A percentile compares a stretch with the other conserved stretches of the same genome.
phyloP scores from a whole-genome alignment of 2,113 vertebrate genomes.

The Addax nasomaculatus region DNA sequence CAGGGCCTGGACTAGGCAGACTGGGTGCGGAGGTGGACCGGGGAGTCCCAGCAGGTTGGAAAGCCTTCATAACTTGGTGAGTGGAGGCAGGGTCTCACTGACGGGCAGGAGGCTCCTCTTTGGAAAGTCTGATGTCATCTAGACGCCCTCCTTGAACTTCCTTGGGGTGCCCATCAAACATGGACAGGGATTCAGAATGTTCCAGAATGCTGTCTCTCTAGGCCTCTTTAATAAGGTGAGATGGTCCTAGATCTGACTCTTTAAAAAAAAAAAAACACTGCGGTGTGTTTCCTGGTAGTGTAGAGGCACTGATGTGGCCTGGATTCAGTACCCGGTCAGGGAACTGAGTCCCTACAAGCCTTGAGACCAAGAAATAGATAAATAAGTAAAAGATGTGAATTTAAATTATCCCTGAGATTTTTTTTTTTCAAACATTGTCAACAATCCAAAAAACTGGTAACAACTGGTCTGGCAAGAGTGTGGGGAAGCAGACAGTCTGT shows the following conservation, averaged over 20 bases:
- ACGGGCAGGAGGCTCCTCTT: background rate
- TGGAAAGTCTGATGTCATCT: background rate
- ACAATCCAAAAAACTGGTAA: background rate
- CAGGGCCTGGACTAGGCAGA: rapidly evolving
- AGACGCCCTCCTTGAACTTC: background rate
- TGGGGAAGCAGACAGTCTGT: too few relatives aligned
- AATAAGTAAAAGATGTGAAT: background rate
- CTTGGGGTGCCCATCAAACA: background rate
- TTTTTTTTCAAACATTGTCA: background rate
- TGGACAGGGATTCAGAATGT: background rate
- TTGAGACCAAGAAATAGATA: background rate
- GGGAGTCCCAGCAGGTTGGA: background rate
- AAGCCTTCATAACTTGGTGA: background rate
- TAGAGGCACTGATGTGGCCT: background rate
- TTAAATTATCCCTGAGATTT: background rate
- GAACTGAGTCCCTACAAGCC: background rate
- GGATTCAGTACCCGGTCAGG: background rate
- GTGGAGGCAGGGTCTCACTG: background rate
- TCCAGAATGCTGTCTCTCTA: background rate
- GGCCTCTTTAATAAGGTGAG: background rate
- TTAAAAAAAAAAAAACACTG: background rate
- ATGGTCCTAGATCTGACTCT: background rate
- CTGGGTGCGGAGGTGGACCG: rapidly evolving
- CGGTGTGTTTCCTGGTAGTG: background rate
- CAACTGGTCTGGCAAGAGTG: background rate